Percentiles rank a stretch among this genome's conserved stretches.
Conservation (phyloP, 2,113 vertebrate genomes). For the Stictonetta naevosa region DNA sequence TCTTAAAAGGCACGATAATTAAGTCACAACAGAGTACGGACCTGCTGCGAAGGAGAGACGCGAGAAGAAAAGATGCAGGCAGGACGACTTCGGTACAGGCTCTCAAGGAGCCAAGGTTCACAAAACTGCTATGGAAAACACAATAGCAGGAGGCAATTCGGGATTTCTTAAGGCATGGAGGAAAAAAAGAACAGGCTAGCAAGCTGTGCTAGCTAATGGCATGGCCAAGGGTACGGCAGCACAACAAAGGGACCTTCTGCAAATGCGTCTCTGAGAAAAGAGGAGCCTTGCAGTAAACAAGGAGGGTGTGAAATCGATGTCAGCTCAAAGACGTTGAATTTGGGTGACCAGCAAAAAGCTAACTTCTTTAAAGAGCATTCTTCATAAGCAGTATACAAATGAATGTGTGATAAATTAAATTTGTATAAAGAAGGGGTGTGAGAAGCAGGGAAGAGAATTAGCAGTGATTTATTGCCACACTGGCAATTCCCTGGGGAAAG, state of each 20-base stretch:
- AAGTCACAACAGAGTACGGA: conserved; percentile 13
- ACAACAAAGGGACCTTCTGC: not conserved
- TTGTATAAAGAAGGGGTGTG: conserved; percentile 45
- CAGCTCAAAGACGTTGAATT: not conserved
- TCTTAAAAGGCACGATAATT: conserved; percentile 24
- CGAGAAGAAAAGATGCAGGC: conserved; percentile 8
- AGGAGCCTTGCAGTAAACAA: not conserved
- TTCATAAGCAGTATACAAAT: conserved; percentile 7
- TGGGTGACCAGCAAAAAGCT: not conserved
- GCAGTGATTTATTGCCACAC: conserved; percentile 48
- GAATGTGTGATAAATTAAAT: conserved; percentile 49
- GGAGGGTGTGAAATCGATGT: not conserved
- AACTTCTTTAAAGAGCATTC: not conserved
- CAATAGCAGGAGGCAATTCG: not conserved
- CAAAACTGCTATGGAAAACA: not conserved
- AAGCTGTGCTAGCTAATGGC: not conserved
- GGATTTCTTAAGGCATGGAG: not conserved
- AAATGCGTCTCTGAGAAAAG: not conserved
- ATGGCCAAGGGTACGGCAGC: not conserved
- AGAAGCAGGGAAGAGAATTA: conserved; percentile 53
- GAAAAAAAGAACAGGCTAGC: not conserved
- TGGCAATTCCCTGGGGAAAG: conserved; percentile 34
- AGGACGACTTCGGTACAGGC: not conserved
- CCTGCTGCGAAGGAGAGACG: not conserved
- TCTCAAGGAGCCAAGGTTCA: not conserved